Evolutionary conservation across 1,140 invertebrate species (phyloP).

Genomic region (Calosoma granatense): DNA sequence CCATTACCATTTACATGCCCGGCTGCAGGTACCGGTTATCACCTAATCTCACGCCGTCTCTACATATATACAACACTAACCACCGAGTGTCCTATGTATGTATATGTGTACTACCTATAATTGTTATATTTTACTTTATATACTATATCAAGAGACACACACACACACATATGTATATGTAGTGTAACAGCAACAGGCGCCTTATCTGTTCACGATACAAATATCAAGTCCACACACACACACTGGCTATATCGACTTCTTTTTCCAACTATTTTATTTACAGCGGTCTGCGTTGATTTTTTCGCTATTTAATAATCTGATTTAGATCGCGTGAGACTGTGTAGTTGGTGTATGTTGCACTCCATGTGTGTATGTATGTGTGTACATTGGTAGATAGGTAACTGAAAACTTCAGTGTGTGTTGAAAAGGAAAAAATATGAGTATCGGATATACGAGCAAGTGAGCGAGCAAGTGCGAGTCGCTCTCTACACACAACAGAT

Average conservation of each 20-base stretch:
- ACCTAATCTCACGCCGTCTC: background rate
- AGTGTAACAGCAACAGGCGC: background rate
- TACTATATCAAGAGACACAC: too few species aligned
- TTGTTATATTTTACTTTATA: conserved; percentile 1
- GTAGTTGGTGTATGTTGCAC: background rate
- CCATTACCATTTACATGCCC: conserved; percentile 1
- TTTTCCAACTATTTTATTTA: too few species aligned
- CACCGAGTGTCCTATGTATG: background rate
- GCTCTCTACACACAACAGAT: too few species aligned
- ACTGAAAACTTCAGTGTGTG: background rate
- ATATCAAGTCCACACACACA: too few species aligned
- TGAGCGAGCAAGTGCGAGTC: background rate
- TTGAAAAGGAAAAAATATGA: background rate
- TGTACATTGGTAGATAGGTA: background rate
- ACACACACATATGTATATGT: too few species aligned
- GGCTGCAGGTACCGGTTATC: background rate
- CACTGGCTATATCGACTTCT: too few species aligned
- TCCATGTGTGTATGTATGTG: background rate
- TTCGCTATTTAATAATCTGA: conserved; percentile 1
- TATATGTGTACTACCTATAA: conserved; percentile 3
- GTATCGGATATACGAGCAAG: background rate
- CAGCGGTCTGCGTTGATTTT: too few species aligned
- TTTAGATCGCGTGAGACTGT: conserved; percentile 1
- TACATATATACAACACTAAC: too few species aligned
- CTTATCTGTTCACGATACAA: too few species aligned